Percentiles rank a stretch among this genome's conserved stretches.
These are phyloP conservation scores for Leptopilina drosophilae DNA, from an alignment of 2,888 invertebrate genomes.

Conservation along the genomic window DNA sequence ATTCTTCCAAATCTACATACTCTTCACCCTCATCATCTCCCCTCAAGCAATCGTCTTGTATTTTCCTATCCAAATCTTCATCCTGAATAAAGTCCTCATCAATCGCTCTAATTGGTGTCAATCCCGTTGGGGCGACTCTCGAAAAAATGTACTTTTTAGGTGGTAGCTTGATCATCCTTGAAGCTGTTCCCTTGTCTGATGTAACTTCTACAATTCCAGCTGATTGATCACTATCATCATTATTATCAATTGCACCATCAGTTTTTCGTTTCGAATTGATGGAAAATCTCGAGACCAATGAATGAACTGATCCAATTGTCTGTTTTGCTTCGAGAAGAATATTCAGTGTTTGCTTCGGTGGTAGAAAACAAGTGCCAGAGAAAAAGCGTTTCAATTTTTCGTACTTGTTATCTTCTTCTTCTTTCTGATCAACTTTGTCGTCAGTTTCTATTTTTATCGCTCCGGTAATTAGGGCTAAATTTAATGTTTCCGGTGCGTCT, in stretches of 20 bases:
- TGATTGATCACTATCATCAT: slow-evolving; percentile 38
- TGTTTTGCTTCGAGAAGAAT: slow-evolving; percentile 70
- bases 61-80: slow-evolving; percentile 53
- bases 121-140: slow-evolving; percentile 63
- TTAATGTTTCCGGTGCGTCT: slow-evolving; percentile 67
- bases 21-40: slow-evolving; percentile 38
- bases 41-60: slow-evolving; percentile 51
- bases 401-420: slow-evolving; percentile 59
- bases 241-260: slow-evolving; percentile 52
- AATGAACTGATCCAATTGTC: slow-evolving; percentile 68
- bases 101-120: slow-evolving; percentile 70
- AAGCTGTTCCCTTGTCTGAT: slow-evolving; percentile 47
- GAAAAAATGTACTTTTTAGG: slow-evolving; percentile 69
- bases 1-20: neutral
- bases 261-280: slow-evolving; percentile 71
- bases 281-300: slow-evolving; percentile 73
- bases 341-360: slow-evolving; percentile 65
- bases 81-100: slow-evolving; percentile 68
- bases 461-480: slow-evolving; percentile 69
- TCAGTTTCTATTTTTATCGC: slow-evolving; percentile 63
- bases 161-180: slow-evolving; percentile 70
- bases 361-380: slow-evolving; percentile 69
- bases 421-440: slow-evolving; percentile 45
- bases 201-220: slow-evolving; percentile 47
- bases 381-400: slow-evolving; percentile 69